These are phyloP conservation scores for Zaprionus capensis DNA, from an alignment of 1,140 invertebrate species.

Conservation along the genomic window DNA sequence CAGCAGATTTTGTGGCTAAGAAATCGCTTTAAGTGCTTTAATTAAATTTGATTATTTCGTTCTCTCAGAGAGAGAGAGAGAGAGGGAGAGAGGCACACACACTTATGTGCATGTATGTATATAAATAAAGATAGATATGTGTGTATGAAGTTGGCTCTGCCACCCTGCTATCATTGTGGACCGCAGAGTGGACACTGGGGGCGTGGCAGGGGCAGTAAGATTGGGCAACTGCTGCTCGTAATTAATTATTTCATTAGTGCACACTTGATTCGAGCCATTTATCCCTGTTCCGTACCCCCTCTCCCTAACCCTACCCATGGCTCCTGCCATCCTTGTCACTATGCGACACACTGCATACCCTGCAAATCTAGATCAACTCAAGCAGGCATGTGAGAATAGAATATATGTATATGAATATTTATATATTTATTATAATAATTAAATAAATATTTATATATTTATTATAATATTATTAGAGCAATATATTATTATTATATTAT, in stretches of 20 bases:
- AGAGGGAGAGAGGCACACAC: slow-evolving; percentile 5
- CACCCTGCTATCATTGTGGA: not conserved
- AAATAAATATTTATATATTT: too few relatives aligned
- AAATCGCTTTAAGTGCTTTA: slow-evolving; percentile 63
- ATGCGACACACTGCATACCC: not conserved
- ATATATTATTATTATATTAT: not conserved
- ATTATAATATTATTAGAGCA: too few relatives aligned
- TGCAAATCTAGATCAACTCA: not conserved
- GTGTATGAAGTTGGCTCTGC: not conserved
- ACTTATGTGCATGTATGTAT: not conserved
- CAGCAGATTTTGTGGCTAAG: slow-evolving; percentile 43
- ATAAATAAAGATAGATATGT: slow-evolving; percentile 10
- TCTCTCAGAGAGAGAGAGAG: not conserved
- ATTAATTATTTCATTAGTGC: slow-evolving; percentile 74
- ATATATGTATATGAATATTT: not conserved
- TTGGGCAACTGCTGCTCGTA: slow-evolving; percentile 57
- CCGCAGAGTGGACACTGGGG: not conserved
- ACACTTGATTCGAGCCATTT: slow-evolving; percentile 59
- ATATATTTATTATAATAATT: not conserved
- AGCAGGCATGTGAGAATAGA: too few relatives aligned
- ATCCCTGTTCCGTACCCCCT: not conserved
- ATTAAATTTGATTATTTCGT: slow-evolving; percentile 66
- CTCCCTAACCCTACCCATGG: not conserved
- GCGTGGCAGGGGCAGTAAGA: slow-evolving; percentile 14
- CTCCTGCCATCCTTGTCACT: not conserved